Evolutionary conservation across 2,113 vertebrate species (phyloP), one percentile per base, ranked within the genome.

Genomic region (Natator depressus): DNA sequence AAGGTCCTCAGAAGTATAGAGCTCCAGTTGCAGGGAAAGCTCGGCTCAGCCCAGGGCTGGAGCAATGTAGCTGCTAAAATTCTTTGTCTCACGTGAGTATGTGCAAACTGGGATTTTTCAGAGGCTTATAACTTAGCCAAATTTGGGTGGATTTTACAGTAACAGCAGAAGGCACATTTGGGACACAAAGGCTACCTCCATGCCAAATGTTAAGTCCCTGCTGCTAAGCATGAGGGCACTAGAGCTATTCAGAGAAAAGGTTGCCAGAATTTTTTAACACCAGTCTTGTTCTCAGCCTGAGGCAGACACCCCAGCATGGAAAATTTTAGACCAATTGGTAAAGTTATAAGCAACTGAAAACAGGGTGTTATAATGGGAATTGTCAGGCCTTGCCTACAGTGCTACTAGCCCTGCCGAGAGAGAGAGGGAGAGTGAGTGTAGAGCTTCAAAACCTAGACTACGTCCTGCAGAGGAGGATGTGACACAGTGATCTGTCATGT

Each of bases 201-300:
- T 81, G 85, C n/a, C 84, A 29, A 2, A 0, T 7, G 47, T 62
- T 22, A 20, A 5, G 5, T 12, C 79, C 35, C 55, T 16, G 72
- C 72, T 42, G 46, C 5, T 0, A 22, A 53, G 57, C 65, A 11
- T 38, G 5, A 38, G 38, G 25, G 17, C 84, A 1, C 50, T 84
- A 4, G 19, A 24, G 31, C 85, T 85, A 19, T 42, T 85, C 87
- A 50, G 9, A 62, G 27, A 49, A 5, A 85, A 20, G 0, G 0
- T 19, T 51, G 65, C 57, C n/a, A 22, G 8, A 12, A 27, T 79
- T 31, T 31, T 8, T 54, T 49, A 5, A 1, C 3, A 19, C 0
- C 0, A 13, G 78, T 20, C 50, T 62, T 53, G 6, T 80, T 89
- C 53, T 35, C 78, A n/a, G 50, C 38, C 29, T 55, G 0, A 24